Base-by-base conservation (phyloP, 2,113 vertebrate species). In the Synchiropus splendidus region DNA sequence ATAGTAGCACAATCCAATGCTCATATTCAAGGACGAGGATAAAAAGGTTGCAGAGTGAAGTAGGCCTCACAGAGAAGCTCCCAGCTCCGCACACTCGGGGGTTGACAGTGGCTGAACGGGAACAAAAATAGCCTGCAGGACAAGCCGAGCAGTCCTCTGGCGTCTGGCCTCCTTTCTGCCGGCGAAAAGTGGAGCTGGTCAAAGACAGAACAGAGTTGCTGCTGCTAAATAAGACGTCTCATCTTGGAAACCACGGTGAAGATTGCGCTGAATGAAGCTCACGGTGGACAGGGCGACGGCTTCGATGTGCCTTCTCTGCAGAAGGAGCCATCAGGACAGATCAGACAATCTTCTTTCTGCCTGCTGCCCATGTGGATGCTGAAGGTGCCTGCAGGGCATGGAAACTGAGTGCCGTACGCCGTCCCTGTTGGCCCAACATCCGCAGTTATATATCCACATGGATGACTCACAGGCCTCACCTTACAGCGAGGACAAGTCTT, bases 11-110 rank as follows among this genome's bases (percentile, higher is more conserved):
- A n/a, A n/a, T n/a, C n/a, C n/a, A n/a, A n/a, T n/a, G 18, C 30
- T 36, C 16, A 59, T 46, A 62, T 51, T 21, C n/a, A 37, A 55
- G 31, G 31, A 31, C 54, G 14, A 53, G 38, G 17, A 62, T 44
- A 10, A 31, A 59, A 48, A 30, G 44, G 34, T 51, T 43, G 32
- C 36, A 51, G 4, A 44, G 44, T n/a, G 37, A 16, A 32, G 40
- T 41, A n/a, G n/a, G n/a, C 15, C 89, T 86, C 79, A 95, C 92
- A n/a, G 90, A 96, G 76, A 87, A 96, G 63, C 79, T 92, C 59
- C 91, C 91, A 57, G 77, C 47, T 21, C 85, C 80, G 34, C 92
- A 94, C 0, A 79, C 54, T 51, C 10, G 70, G 18, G 90, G 90
- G 50, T 64, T 72, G 52, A 68, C 54, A 1, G 86, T 92, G 45